These are phyloP conservation scores for Platichthys stellatus DNA, from an alignment of 2,113 vertebrate genomes.

Conservation along the genomic window DNA sequence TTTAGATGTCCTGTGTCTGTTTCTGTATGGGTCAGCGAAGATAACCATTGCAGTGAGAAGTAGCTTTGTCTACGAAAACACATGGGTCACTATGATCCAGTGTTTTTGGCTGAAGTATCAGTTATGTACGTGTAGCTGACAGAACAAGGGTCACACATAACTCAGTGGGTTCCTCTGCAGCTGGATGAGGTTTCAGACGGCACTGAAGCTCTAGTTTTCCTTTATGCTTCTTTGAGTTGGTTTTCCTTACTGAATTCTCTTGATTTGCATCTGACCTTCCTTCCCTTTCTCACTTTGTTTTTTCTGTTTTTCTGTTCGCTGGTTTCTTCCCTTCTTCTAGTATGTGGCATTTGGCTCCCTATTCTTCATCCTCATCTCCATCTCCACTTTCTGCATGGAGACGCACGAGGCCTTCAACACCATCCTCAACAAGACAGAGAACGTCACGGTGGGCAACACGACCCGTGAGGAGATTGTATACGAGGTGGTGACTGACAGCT, in stretches of 20 bases:
- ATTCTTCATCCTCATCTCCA: slow-evolving; percentile 98
- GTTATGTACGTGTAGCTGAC: too few relatives aligned
- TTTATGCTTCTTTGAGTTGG: slow-evolving; percentile 1
- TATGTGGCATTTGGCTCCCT: slow-evolving; percentile 91
- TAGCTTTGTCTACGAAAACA: too few relatives aligned
- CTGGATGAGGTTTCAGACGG: not conserved
- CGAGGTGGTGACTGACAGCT: slow-evolving; percentile 94
- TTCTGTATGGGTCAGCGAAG: not conserved
- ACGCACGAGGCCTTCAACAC: slow-evolving; percentile 97
- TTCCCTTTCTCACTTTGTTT: not conserved
- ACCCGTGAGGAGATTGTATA: slow-evolving; percentile 86
- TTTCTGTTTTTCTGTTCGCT: slow-evolving; percentile 10
- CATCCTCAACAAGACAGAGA: slow-evolving; percentile 91
- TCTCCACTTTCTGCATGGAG: slow-evolving; percentile 99
- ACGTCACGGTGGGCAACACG: slow-evolving; percentile 82
- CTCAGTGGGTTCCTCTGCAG: not conserved
- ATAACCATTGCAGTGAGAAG: too few relatives aligned
- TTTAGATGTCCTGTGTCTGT: not conserved
- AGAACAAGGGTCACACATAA: too few relatives aligned
- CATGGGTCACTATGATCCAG: too few relatives aligned
- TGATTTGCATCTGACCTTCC: slow-evolving; percentile 27
- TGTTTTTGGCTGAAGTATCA: not conserved
- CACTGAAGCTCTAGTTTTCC: slow-evolving; percentile 10
- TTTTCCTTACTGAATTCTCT: slow-evolving; percentile 1
- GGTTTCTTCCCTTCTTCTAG: slow-evolving; percentile 71